Base-by-base conservation (phyloP, 1,140 invertebrate genomes). In the Sycobia sp. region DNA sequence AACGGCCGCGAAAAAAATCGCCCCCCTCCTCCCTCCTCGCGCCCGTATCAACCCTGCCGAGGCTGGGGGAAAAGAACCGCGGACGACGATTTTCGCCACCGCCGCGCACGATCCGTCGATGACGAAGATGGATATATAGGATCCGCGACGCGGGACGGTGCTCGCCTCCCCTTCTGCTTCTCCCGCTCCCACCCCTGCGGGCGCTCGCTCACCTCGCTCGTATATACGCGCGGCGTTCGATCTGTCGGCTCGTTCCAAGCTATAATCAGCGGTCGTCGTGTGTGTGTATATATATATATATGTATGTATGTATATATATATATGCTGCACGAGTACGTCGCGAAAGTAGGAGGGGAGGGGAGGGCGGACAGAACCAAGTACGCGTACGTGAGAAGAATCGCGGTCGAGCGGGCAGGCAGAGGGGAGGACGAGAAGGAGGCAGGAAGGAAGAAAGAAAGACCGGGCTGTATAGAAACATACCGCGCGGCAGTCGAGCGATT, bases 1-100 rank as follows among this genome's bases (percentile, higher is more conserved):
- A 63, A 56, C 61, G 75, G 74, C 74, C 78, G 79, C 78, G 82
- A 83, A 85, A 85, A 85, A 85, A 85, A 85, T 80, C 75, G 75
- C 79, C 81, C 77, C 74, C 73, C 76, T 76, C 75, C 72, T n/a
- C n/a, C n/a, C n/a, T n/a, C n/a, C n/a, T n/a, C n/a, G n/a, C n/a
- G n/a, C n/a, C n/a, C n/a, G n/a, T n/a, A n/a, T n/a, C n/a, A n/a
- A n/a, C n/a, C n/a, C n/a, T 73, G 29, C 29, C 29, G 29, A 43
- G 54, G 57, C 67, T n/a, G n/a, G 71, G 74, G 71, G 70, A 76
- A 77, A 78, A 77, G 76, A 79, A 78, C 71, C 69, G 72, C 73
- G 71, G 72, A n/a, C 72, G 76, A 77, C 74, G 72, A 76, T 73
- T 72, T 72, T 74, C 71, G 71, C 73, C 70, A 69, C 73, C 66